Base-by-base conservation (phyloP, 2,113 vertebrate genomes). In the Hepsetus odoe region DNA sequence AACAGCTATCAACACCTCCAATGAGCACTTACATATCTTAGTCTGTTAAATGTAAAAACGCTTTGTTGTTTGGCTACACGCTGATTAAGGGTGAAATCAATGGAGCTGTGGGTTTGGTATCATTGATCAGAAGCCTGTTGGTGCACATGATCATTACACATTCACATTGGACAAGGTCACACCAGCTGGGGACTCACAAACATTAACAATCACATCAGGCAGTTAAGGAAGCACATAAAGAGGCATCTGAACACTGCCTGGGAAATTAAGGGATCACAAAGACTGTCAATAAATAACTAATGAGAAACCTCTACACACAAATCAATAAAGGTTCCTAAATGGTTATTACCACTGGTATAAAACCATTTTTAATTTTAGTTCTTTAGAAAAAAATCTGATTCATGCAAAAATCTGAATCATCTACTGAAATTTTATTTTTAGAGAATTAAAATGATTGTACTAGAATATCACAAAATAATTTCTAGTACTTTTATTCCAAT, bases 161-260 rank as follows among this genome's bases (percentile, higher is more conserved):
- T 14, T 76, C 33, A 72, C 79, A 75, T 79, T 58, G 64, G 20
- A 30, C 68, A 83, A 80, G 77, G 82, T 83, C 77, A 70, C 26
- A 16, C 2, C 30, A 62, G 58, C 24, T 22, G 53, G 76, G 13
- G 40, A 55, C 11, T 66, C 44, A 65, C 30, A 44, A 24, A 75
- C 32, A 75, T 75, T 53, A 75, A 33, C 44, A 53, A 30, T 13
- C 40, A 11, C 35, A 16, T 11, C 20, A 56, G 26, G 38, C 11
- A 4, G 55, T 49, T 42, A 58, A 14, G 20, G 30, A 33, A 42
- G 65, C 44, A 20, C 64, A 58, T 32, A 26, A 77, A 20, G 16
- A 55, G 38, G 46, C 46, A 32, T 3, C 64, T 68, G 28, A 42
- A 46, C 30, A 35, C 28, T 64, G 13, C 42, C 20, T 40, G 9